Percentiles rank a stretch among this genome's conserved stretches.
Evolutionary conservation across 1,140 invertebrate species (phyloP).

Genomic region (Penaeus indicus): DNA sequence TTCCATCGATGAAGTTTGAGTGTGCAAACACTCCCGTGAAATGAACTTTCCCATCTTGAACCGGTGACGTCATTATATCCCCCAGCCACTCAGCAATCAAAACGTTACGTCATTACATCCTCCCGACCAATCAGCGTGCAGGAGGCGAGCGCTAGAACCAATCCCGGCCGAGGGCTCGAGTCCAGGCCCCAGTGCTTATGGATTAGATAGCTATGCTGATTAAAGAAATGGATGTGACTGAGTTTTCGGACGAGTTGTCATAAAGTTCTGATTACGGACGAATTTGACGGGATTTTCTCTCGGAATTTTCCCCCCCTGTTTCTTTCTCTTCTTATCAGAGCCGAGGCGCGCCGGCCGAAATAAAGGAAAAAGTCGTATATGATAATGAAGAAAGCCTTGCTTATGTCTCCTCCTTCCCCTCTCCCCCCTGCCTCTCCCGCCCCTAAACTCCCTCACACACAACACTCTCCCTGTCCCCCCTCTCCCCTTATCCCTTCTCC

Average conservation of each 20-base stretch:
- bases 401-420: not conserved
- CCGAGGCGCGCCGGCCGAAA: no score
- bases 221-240: conserved; percentile 60
- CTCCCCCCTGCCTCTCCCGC: not conserved
- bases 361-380: no score
- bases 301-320: not conserved
- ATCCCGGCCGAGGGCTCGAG: not conserved
- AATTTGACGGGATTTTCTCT: conserved; percentile 46
- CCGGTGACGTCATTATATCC: conserved; percentile 44
- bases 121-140: conserved; percentile 30
- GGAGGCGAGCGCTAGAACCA: conserved; percentile 3
- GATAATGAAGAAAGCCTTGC: no score
- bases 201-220: conserved; percentile 61
- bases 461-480: not conserved
- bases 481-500: not conserved
- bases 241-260: conserved; percentile 58
- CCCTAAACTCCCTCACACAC: not conserved
- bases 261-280: conserved; percentile 54
- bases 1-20: conserved; percentile 56
- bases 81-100: conserved; percentile 33
- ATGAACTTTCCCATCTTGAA: conserved; percentile 60
- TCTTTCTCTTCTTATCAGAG: not conserved
- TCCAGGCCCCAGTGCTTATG: conserved; percentile 30
- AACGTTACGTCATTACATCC: conserved; percentile 50
- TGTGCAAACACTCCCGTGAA: conserved; percentile 53